Evolutionary conservation across 2,113 vertebrate genomes (phyloP).

Genomic region (Zootoca vivipara): DNA sequence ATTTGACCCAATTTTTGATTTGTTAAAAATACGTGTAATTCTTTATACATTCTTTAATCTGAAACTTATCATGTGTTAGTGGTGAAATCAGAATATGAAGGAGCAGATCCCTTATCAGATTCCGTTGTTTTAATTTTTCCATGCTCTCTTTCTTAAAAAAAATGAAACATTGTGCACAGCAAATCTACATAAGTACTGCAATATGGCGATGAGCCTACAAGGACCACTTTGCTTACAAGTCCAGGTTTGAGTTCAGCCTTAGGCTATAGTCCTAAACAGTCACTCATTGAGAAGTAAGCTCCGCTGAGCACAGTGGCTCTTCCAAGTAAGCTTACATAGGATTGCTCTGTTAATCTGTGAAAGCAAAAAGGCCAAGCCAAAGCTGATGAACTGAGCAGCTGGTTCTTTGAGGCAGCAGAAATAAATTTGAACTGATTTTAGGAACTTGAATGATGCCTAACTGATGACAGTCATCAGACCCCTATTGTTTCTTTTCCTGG

Average conservation of each 20-base stretch:
- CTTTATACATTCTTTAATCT: too few species aligned
- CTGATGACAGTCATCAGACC: not conserved
- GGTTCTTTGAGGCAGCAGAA: not conserved
- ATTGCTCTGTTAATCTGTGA: not conserved
- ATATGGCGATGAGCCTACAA: not conserved
- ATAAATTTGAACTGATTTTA: not conserved
- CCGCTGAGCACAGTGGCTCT: rapidly evolving
- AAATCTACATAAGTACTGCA: not conserved
- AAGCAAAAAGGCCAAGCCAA: not conserved
- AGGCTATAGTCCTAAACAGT: not conserved
- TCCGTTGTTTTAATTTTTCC: too few species aligned
- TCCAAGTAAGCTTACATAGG: not conserved
- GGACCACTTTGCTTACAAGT: not conserved
- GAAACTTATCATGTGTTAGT: too few species aligned
- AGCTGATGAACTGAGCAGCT: not conserved
- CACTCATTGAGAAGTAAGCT: not conserved
- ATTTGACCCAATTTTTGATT: too few species aligned
- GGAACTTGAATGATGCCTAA: not conserved
- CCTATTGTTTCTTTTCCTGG: not conserved
- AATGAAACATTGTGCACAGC: too few species aligned
- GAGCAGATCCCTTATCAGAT: too few species aligned
- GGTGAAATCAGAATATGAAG: too few species aligned
- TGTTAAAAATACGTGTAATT: too few species aligned
- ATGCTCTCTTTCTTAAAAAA: too few species aligned
- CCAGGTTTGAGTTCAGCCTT: not conserved